Conservation (phyloP, 2,888 invertebrate genomes). For the Steinernema hermaphroditum region DNA sequence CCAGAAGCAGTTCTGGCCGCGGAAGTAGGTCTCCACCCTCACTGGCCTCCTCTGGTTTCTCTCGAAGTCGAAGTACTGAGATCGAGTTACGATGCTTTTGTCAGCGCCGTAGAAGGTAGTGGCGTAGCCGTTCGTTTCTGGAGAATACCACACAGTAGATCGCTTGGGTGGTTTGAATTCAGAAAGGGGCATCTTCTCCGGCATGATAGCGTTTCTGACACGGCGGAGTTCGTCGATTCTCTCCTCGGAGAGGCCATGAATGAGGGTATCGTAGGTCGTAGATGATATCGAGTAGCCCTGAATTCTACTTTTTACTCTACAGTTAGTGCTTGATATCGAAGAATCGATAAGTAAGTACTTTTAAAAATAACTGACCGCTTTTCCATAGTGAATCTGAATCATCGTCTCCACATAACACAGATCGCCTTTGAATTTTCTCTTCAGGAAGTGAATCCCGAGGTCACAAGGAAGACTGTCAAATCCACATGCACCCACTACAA, state of each 20-base stretch:
- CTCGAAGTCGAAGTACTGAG: slow-evolving; percentile 79
- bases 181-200: slow-evolving; percentile 50
- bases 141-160: slow-evolving; percentile 2
- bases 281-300: slow-evolving; percentile 75
- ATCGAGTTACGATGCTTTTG: slow-evolving; percentile 71
- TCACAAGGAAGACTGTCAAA: slow-evolving; percentile 89
- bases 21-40: slow-evolving; percentile 74
- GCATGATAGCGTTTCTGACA: slow-evolving; percentile 58
- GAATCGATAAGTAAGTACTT: too few relatives aligned
- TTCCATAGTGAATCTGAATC: slow-evolving; percentile 58
- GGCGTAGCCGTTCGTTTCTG: not conserved
- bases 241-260: slow-evolving; percentile 74
- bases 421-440: slow-evolving; percentile 77
- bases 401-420: slow-evolving; percentile 64
- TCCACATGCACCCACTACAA: slow-evolving; percentile 86
- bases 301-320: too few relatives aligned
- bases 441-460: slow-evolving; percentile 79
- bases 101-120: slow-evolving; percentile 75
- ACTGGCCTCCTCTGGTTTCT: slow-evolving; percentile 76
- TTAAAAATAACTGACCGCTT: slow-evolving; percentile 56
- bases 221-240: slow-evolving; percentile 58
- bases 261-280: slow-evolving; percentile 86
- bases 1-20: slow-evolving; percentile 72
- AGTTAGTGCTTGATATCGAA: too few relatives aligned
- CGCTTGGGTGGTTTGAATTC: slow-evolving; percentile 45